phyloP scores from a whole-genome alignment of 2,113 vertebrate genomes.

The Cebidichthys violaceus region DNA sequence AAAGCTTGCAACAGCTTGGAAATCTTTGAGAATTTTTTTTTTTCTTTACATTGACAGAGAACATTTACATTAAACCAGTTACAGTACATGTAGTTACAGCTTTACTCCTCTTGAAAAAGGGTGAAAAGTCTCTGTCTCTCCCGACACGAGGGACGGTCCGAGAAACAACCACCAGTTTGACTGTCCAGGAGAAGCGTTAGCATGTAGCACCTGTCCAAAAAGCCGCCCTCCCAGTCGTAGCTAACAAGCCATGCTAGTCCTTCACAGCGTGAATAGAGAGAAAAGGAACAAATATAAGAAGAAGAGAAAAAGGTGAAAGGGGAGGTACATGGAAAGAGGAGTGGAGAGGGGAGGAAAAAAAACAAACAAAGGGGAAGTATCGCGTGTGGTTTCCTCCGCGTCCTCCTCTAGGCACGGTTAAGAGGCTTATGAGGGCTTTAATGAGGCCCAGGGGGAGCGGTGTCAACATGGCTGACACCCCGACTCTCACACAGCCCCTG shows the following conservation, averaged over 20 bases:
- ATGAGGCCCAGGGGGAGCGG: conserved; percentile 55
- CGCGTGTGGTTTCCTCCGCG: not conserved
- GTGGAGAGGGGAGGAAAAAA: not conserved
- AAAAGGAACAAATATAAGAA: not conserved
- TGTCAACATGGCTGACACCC: conserved; percentile 59
- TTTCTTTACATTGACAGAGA: conserved; percentile 61
- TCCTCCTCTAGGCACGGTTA: conserved; percentile 24
- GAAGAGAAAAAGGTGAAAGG: not conserved
- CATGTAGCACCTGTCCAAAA: conserved; percentile 31
- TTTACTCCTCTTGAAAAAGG: conserved; percentile 28
- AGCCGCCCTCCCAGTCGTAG: not conserved
- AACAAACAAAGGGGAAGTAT: not conserved
- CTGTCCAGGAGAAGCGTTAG: not conserved
- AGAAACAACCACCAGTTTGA: not conserved
- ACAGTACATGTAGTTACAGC: conserved; percentile 62
- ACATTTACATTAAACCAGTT: conserved; percentile 62
- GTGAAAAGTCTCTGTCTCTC: conserved; percentile 25
- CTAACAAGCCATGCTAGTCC: conserved; percentile 6
- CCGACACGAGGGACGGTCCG: not conserved
- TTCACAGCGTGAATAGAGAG: conserved; percentile 19
- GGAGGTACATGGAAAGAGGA: not conserved
- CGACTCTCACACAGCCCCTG: conserved; percentile 25
- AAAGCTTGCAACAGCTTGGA: conserved; percentile 55
- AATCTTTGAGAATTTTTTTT: conserved; percentile 41
- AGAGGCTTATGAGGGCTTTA: conserved; percentile 58